Base-by-base conservation (phyloP, 2,797 vertebrate species). In the Thripadectes ignobilis region DNA sequence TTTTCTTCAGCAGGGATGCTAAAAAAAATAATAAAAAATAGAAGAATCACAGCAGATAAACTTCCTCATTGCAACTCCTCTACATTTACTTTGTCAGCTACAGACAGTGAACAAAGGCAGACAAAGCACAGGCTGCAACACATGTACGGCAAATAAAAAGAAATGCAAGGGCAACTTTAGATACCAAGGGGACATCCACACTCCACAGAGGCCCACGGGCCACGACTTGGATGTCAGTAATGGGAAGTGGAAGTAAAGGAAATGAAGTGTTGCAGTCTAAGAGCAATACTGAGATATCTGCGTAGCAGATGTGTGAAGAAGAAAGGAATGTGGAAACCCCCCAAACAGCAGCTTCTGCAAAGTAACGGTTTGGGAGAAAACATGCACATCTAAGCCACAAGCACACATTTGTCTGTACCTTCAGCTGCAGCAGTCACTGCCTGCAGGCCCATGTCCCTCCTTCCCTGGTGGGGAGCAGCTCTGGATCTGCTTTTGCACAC, bases 11-110 rank as follows among this genome's bases (percentile, higher is more conserved):
- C 52, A 85, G 92, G 39, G 68, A 91, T 78, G 62, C 63, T 51
- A 91, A 94, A 59, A 38, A 94, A 59, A n/a, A n/a, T n/a, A n/a
- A n/a, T n/a, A n/a, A n/a, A 59, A n/a, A 49, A 39, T 39, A 85
- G 52, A 90, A 95, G 52, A 87, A 95, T 43, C 75, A 27, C 66
- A 43, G 36, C 51, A 97, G 89, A 92, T 72, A 85, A 95, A 92
- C 82, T 82, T 94, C 41, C 66, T 91, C 72, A n/a, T 49, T 80
- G 49, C 49, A 92, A 91, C 85, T 85, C 5, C 30, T 71, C 61
- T 77, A 27, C 21, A 51, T 88, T 93, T 66, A n/a, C 73, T 92
- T 69, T 92, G 77, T 49, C 73, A 94, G 65, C 26, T 38, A 63
- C 8, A 69, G 76, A 59, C 36, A 54, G 8, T 34, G 63, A 77